A percentile compares a stretch with the other conserved stretches of the same genome.
These are phyloP conservation scores for Leucophenga varia DNA, from an alignment of 1,140 invertebrate genomes.

Conservation along the genomic window DNA sequence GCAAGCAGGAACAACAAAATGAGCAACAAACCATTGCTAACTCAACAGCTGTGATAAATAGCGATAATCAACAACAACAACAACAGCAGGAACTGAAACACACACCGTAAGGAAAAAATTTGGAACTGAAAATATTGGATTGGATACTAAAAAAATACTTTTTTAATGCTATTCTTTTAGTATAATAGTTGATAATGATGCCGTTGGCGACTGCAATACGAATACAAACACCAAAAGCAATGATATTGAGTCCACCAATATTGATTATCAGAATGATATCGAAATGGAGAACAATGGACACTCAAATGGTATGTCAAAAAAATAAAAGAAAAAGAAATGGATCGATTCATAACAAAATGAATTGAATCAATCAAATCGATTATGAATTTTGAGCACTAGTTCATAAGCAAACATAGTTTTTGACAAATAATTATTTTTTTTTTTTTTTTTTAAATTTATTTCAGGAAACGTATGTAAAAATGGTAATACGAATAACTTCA, in stretches of 20 bases:
- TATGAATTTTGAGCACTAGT: too few species aligned
- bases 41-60: conserved; percentile 60
- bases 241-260: neutral
- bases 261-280: conserved; percentile 37
- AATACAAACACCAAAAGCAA: neutral
- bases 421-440: too few species aligned
- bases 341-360: too few species aligned
- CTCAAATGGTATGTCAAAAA: conserved; percentile 35
- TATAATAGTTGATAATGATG: too few species aligned
- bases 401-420: too few species aligned
- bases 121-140: too few species aligned
- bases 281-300: conserved; percentile 56
- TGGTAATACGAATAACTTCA: conserved; percentile 58
- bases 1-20: conserved; percentile 57
- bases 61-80: conserved; percentile 37
- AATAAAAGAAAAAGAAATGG: neutral
- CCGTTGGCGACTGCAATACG: too few species aligned
- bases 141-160: too few species aligned
- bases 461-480: conserved; percentile 60
- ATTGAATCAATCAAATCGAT: neutral
- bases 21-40: conserved; percentile 41
- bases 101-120: conserved; percentile 24
- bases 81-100: conserved; percentile 31
- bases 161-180: too few species aligned
- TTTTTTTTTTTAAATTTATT: too few species aligned